These are phyloP conservation scores for Tragelaphus eurycerus DNA, from an alignment of 2,797 vertebrate genomes.

Conservation along the genomic window DNA sequence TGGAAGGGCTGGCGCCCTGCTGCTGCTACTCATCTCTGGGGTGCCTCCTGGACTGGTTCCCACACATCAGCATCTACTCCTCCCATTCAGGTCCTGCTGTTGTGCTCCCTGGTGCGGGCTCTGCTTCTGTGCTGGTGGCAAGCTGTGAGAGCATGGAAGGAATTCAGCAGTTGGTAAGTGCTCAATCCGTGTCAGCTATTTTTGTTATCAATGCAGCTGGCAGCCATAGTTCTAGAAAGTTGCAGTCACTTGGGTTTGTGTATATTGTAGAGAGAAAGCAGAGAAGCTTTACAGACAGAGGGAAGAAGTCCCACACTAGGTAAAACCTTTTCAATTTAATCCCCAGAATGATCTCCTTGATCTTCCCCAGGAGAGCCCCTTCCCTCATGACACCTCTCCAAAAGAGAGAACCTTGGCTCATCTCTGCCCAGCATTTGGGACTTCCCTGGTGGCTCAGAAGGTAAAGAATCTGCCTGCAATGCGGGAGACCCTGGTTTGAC, in stretches of 20 bases:
- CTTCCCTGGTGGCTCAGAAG: neutral
- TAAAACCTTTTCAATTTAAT: constrained; percentile 76
- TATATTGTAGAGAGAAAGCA: constrained; percentile 14
- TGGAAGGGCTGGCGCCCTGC: neutral
- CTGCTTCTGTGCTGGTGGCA: neutral
- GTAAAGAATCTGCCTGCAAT: neutral
- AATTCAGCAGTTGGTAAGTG: neutral
- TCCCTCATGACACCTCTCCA: constrained; percentile 24
- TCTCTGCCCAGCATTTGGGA: neutral
- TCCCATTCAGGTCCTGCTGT: neutral
- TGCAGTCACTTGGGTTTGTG: constrained; percentile 27
- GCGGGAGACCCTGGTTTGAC: accelerated
- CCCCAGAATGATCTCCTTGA: constrained; percentile 68
- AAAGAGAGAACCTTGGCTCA: neutral
- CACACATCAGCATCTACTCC: neutral
- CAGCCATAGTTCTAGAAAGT: constrained; percentile 69
- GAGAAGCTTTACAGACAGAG: constrained; percentile 56
- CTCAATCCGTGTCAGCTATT: constrained; percentile 23
- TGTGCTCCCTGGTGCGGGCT: neutral
- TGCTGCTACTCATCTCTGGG: neutral
- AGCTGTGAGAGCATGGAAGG: neutral
- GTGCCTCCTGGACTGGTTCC: neutral
- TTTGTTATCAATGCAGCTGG: neutral
- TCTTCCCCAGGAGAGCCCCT: neutral
- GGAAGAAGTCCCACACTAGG: constrained; percentile 69